phyloP scores from a whole-genome alignment of 92 coral and sea anemone genomes.

The Paragorgia papillata region DNA sequence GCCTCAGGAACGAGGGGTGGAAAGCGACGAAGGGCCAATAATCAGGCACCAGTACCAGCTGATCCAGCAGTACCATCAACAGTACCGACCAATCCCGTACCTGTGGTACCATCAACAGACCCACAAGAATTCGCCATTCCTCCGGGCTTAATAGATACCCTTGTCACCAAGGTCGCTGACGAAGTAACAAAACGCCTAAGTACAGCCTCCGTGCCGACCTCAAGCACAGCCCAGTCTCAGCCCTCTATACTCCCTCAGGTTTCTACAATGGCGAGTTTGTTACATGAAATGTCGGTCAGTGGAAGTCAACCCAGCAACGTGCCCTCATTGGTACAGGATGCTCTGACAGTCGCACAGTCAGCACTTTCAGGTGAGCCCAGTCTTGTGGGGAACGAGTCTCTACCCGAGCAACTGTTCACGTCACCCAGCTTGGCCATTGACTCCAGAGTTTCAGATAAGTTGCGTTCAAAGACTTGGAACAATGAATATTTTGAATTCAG shows the following conservation, averaged over 20 bases:
- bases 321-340: too few relatives aligned
- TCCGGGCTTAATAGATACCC: conserved; percentile 22
- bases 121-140: conserved; percentile 30
- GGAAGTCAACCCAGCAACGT: too few relatives aligned
- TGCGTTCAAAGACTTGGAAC: too few relatives aligned
- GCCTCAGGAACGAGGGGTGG: conserved; percentile 21
- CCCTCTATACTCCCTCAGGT: conserved; percentile 19
- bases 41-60: too few relatives aligned
- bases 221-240: conserved; percentile 28
- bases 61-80: background rate
- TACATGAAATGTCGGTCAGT: background rate
- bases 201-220: conserved; percentile 19
- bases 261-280: conserved; percentile 25
- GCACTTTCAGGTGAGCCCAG: too few relatives aligned
- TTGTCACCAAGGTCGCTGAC: conserved; percentile 49
- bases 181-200: conserved; percentile 40
- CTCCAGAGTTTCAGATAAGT: too few relatives aligned
- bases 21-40: conserved; percentile 32
- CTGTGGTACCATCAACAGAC: background rate
- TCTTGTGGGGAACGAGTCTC: conserved; percentile 17
- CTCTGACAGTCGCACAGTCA: too few relatives aligned
- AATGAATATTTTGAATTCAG: background rate
- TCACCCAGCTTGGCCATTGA: too few relatives aligned
- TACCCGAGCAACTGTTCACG: conserved; percentile 13
- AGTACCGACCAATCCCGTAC: background rate